Evolutionary conservation across 2,888 invertebrate species (phyloP).

Genomic region (Leptopilina syphax): DNA sequence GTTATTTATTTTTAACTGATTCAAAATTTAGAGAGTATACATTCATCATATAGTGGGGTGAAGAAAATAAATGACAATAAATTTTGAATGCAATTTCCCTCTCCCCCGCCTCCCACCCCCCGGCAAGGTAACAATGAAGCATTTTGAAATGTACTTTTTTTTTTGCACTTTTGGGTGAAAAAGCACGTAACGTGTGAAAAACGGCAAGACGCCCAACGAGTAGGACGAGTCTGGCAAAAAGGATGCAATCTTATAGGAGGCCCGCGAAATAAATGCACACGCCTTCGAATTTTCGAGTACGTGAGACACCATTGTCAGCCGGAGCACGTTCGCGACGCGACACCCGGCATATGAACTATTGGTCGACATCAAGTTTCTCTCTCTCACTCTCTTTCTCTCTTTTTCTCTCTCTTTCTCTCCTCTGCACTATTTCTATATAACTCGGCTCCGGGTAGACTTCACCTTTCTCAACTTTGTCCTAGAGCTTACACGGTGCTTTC

Average conservation of each 20-base stretch:
- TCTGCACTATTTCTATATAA: background rate
- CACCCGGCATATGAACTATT: slow-evolving; percentile 68
- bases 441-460: slow-evolving; percentile 31
- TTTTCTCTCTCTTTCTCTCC: slow-evolving; percentile 38
- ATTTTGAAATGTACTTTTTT: background rate
- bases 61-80: no score
- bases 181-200: slow-evolving; percentile 34
- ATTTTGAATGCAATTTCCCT: background rate
- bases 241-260: slow-evolving; percentile 61
- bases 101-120: background rate
- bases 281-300: slow-evolving; percentile 63
- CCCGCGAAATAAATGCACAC: slow-evolving; percentile 65
- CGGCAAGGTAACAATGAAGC: background rate
- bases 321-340: slow-evolving; percentile 64
- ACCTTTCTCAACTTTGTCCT: slow-evolving; percentile 39
- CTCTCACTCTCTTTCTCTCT: slow-evolving; percentile 40
- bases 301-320: slow-evolving; percentile 59
- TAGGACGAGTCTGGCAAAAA: slow-evolving; percentile 49
- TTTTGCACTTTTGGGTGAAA: slow-evolving; percentile 21
- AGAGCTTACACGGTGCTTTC: slow-evolving; percentile 54
- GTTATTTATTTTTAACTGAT: no score
- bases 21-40: no score
- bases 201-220: slow-evolving; percentile 29
- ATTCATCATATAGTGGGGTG: no score
- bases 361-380: slow-evolving; percentile 62